A percentile compares a stretch with the other conserved stretches of the same genome.
Evolutionary conservation across 2,113 vertebrate species (phyloP).

Genomic region (Oncorhynchus clarkii): DNA sequence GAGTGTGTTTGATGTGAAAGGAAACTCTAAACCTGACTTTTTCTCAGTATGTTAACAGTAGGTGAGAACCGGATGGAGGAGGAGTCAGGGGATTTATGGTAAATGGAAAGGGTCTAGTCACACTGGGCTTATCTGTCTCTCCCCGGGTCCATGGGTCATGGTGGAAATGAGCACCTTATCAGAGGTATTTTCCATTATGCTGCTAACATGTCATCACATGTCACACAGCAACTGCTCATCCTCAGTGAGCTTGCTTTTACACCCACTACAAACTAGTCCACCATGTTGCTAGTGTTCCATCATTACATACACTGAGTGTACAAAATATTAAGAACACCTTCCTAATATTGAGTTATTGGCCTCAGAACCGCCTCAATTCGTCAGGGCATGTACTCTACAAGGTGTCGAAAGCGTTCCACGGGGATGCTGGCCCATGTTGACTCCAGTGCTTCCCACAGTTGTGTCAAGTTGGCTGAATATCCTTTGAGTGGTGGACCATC

Average conservation of each 20-base stretch:
- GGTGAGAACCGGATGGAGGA: conserved; percentile 48
- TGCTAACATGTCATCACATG: conserved; percentile 65
- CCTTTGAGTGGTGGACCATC: too few relatives aligned
- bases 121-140: conserved; percentile 50
- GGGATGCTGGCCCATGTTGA: too few relatives aligned
- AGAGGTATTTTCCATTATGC: conserved; percentile 70
- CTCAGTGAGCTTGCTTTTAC: conserved; percentile 19
- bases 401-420: too few relatives aligned
- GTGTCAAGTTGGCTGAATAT: too few relatives aligned
- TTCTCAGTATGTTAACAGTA: conserved; percentile 14
- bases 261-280: background rate
- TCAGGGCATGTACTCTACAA: too few relatives aligned
- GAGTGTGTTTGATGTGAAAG: conserved; percentile 15
- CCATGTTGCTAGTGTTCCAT: background rate
- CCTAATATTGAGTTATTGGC: too few relatives aligned
- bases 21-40: conserved; percentile 3
- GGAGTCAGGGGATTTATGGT: conserved; percentile 30
- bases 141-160: conserved; percentile 34
- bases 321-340: too few relatives aligned
- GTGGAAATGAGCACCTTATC: conserved; percentile 70
- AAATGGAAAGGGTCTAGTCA: conserved; percentile 50
- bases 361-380: background rate
- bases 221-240: conserved; percentile 57
- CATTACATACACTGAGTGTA: background rate
- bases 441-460: too few relatives aligned